Conservation (phyloP, 2,888 invertebrate species). For the Hipparchia semele region DNA sequence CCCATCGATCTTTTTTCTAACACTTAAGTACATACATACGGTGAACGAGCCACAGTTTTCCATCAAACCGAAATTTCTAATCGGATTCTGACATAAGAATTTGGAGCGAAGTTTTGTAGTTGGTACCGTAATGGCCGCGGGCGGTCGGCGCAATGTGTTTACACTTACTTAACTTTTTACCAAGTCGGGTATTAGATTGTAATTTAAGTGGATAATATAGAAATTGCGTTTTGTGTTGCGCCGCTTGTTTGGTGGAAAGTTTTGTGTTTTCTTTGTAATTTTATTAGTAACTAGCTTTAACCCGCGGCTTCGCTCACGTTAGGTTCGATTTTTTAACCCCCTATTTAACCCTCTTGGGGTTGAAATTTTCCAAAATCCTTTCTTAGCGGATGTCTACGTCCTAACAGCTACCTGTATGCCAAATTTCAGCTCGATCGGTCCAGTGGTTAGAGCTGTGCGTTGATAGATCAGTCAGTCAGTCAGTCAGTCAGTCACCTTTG, state of each 20-base stretch:
- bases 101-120: conserved; percentile 52
- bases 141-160: conserved; percentile 41
- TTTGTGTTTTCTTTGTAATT: conserved; percentile 12
- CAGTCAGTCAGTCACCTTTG: too few species aligned
- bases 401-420: too few species aligned
- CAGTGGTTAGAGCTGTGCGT: too few species aligned
- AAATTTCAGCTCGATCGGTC: too few species aligned
- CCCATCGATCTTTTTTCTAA: background rate
- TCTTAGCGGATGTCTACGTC: too few species aligned
- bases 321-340: too few species aligned
- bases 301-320: too few species aligned
- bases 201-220: conserved; percentile 32
- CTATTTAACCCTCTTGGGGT: too few species aligned
- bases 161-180: conserved; percentile 31
- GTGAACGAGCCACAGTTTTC: conserved; percentile 55
- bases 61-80: conserved; percentile 71
- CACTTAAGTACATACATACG: conserved; percentile 19
- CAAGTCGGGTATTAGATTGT: conserved; percentile 22
- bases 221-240: conserved; percentile 26
- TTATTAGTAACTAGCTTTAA: background rate
- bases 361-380: too few species aligned
- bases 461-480: too few species aligned
- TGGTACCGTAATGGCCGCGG: conserved; percentile 68
- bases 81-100: conserved; percentile 66
- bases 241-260: conserved; percentile 4